Evolutionary conservation across 2,113 vertebrate genomes (phyloP).

Genomic region (Cololabis saira): DNA sequence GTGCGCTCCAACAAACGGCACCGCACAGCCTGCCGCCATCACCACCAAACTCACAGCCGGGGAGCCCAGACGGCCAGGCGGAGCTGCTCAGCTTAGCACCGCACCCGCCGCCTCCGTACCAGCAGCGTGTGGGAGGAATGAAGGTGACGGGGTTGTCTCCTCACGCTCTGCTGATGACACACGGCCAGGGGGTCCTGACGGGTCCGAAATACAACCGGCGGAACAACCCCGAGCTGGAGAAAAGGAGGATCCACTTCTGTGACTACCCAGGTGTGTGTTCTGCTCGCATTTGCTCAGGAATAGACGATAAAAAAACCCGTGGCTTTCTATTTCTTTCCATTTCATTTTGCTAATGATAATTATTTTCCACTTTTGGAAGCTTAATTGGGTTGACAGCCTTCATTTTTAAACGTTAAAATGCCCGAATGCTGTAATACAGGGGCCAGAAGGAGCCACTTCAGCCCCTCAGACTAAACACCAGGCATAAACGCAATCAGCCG

Average conservation of each 20-base stretch:
- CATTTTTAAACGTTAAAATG: too few relatives aligned
- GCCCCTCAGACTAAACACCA: too few relatives aligned
- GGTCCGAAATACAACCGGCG: constrained; percentile 89
- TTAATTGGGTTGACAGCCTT: too few relatives aligned
- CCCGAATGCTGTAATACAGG: too few relatives aligned
- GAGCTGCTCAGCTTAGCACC: constrained; percentile 75
- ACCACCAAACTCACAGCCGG: constrained; percentile 91
- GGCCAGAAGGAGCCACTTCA: too few relatives aligned
- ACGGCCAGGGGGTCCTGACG: constrained; percentile 84
- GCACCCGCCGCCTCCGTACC: constrained; percentile 83
- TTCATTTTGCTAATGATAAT: too few relatives aligned
- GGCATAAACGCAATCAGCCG: too few relatives aligned
- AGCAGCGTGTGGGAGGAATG: constrained; percentile 79
- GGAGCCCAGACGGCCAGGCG: constrained; percentile 87
- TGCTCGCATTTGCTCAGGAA: too few relatives aligned
- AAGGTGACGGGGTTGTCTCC: constrained; percentile 79
- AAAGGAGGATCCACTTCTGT: constrained; percentile 92
- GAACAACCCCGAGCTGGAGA: constrained; percentile 94
- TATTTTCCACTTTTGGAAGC: too few relatives aligned
- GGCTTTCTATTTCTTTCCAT: too few relatives aligned
- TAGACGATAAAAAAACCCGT: too few relatives aligned
- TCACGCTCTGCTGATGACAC: constrained; percentile 79
- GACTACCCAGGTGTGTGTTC: constrained; percentile 83
- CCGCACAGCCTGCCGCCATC: constrained; percentile 89
- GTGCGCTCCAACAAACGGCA: constrained; percentile 67